Evolutionary conservation across 1,140 invertebrate species (phyloP), one percentile per base, ranked within the genome.

Genomic region (Chlorops oryzae): DNA sequence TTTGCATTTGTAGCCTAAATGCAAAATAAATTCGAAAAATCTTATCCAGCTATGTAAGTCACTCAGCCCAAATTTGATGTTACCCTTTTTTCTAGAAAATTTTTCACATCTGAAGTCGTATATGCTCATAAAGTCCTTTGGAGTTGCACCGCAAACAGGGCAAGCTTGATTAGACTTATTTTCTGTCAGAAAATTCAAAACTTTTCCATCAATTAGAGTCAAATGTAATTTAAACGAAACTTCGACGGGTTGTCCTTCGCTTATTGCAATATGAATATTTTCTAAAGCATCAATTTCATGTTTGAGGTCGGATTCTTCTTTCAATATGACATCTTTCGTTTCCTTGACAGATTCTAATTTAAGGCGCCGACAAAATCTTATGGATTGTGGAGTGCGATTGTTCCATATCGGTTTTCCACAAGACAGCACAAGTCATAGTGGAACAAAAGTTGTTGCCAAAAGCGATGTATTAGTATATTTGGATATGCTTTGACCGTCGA

Each of bases 121-220:
- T 10, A 44, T 48, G 21, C 47, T 39, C 23, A 54, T 6, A 22
- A 57, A 57, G 37, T 54, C 48, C 6, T 40, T 51, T 17, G 45
- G 46, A 5, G 45, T 54, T n/a, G 51, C 43, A 38, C 25, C 34
- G n/a, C 52, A 57, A 15, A 54, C 51, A n/a, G 55, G 49, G 28
- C 49, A 57, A 22, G 48, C 10, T 37, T 51, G 40, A 15, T 12
- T 21, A 13, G 55, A 57, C 17, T 49, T 49, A 0, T 51, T 54
- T 13, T 24, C 41, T 5, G 41, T 47, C n/a, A 57, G 15, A 13
- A 49, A 35, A 18, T 54, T 57, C 15, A 54, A 50, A 2, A 57
- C 55, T 49, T 54, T 57, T 20, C 52, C 55, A 54, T 57, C 46
- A 18, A 57, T 57, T 32, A 43, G 25, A 9, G 52, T 54, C n/a